Conservation (phyloP, 2,888 invertebrate species). For the Eristalinus aeneus region DNA sequence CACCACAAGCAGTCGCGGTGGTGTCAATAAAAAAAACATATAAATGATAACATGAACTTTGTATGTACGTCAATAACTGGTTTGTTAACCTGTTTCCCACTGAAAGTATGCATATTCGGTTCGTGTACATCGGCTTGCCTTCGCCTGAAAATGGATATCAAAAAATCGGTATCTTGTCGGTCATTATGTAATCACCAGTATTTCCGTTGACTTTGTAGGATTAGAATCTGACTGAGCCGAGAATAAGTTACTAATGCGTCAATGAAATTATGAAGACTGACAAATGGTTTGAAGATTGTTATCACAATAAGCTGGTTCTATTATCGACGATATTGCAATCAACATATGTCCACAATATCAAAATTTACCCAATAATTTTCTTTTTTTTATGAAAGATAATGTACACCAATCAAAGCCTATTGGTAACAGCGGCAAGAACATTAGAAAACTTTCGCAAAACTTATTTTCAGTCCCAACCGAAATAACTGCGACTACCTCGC, state of each 20-base stretch:
- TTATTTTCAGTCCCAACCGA: background rate
- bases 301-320: background rate
- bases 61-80: background rate
- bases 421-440: background rate
- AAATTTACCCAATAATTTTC: no score
- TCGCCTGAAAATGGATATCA: no score
- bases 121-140: background rate
- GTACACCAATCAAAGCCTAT: background rate
- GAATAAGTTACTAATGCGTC: background rate
- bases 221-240: conserved; percentile 4
- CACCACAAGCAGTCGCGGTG: background rate
- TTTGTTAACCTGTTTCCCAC: conserved; percentile 34
- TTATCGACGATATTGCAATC: background rate
- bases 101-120: background rate
- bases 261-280: background rate
- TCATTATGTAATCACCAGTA: background rate
- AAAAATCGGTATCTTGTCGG: background rate
- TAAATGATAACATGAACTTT: background rate
- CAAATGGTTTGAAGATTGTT: background rate
- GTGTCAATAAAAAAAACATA: background rate
- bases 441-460: background rate
- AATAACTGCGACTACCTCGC: background rate
- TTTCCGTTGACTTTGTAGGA: conserved; percentile 12
- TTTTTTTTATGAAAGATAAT: background rate
- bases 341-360: background rate